phyloP scores from a whole-genome alignment of 1,140 invertebrate species.

The Catajapyx aquilonaris region DNA sequence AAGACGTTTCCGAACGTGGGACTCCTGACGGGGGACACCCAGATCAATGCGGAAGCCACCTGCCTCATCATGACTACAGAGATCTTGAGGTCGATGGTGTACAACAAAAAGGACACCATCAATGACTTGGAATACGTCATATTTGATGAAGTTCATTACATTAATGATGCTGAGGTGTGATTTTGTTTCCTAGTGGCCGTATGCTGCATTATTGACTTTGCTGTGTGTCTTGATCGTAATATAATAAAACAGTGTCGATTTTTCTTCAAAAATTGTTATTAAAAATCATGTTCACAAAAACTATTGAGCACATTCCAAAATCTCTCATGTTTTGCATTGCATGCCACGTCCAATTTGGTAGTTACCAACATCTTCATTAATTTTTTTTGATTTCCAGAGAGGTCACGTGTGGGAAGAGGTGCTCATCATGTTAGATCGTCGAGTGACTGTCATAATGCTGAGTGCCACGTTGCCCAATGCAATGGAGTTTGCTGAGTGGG shows the following conservation, averaged over 20 bases:
- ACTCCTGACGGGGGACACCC: conserved; percentile 86
- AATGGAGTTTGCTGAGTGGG: conserved; percentile 91
- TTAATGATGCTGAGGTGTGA: conserved; percentile 84
- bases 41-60: conserved; percentile 78
- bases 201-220: too few species aligned
- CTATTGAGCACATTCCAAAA: conserved; percentile 6
- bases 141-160: conserved; percentile 99
- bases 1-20: conserved; percentile 74
- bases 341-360: background rate
- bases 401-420: conserved; percentile 99
- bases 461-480: conserved; percentile 97
- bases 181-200: too few species aligned
- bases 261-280: background rate
- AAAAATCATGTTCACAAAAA: background rate
- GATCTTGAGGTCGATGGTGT: conserved; percentile 92
- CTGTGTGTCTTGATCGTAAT: too few species aligned
- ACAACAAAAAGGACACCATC: conserved; percentile 83
- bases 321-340: conserved; percentile 6
- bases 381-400: conserved; percentile 32
- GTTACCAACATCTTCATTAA: background rate
- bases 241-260: too few species aligned
- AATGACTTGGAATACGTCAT: conserved; percentile 96
- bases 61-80: conserved; percentile 99
- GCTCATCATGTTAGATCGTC: conserved; percentile 79
- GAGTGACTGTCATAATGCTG: conserved; percentile 90